Evolutionary conservation across 1,140 invertebrate species (phyloP).

Genomic region (Drosophila sulfurigaster): DNA sequence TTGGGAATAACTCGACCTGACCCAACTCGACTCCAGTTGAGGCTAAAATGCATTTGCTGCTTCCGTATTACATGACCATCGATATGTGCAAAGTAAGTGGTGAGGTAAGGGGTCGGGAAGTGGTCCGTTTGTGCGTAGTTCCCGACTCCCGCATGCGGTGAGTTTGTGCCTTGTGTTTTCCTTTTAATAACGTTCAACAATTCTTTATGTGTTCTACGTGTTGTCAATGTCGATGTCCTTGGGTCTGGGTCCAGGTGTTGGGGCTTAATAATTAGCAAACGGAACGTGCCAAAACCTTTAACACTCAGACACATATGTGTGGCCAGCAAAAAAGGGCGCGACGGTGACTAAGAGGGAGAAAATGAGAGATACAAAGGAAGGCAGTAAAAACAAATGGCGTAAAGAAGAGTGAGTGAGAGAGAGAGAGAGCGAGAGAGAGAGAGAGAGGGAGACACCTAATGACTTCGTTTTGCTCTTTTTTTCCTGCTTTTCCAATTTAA

Average conservation of each 20-base stretch:
- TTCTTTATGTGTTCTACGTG: constrained; percentile 75
- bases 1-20: constrained; percentile 21
- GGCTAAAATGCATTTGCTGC: constrained; percentile 33
- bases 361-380: neutral
- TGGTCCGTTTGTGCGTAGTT: constrained; percentile 53
- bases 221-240: constrained; percentile 37
- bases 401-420: too few relatives aligned
- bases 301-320: constrained; percentile 20
- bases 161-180: constrained; percentile 28
- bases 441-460: constrained; percentile 9
- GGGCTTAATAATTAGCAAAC: constrained; percentile 64
- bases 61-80: constrained; percentile 59
- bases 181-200: constrained; percentile 72
- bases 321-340: neutral
- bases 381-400: too few relatives aligned
- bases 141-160: neutral
- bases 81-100: constrained; percentile 40
- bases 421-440: neutral
- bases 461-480: neutral
- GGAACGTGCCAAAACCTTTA: constrained; percentile 46
- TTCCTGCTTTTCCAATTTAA: constrained; percentile 13
- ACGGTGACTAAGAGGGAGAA: too few relatives aligned
- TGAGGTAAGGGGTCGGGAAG: neutral
- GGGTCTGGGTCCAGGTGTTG: constrained; percentile 47
- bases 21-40: neutral